Conservation (phyloP, 1,140 invertebrate genomes). For the Phocides pigmalion region DNA sequence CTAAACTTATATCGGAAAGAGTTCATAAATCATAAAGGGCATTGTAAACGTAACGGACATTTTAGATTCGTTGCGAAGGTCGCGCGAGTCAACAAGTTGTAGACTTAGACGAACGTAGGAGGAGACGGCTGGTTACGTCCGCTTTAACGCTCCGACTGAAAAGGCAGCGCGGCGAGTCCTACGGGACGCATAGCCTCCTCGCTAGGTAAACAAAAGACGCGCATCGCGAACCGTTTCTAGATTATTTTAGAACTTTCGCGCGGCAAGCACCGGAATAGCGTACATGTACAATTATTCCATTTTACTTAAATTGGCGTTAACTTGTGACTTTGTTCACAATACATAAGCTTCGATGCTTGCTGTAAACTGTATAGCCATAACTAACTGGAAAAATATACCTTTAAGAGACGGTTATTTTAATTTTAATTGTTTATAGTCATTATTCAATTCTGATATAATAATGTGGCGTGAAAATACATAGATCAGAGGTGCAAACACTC, state of each 20-base stretch:
- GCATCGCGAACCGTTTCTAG: constrained; percentile 6
- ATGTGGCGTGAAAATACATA: too few relatives aligned
- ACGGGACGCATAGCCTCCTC: neutral
- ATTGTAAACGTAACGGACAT: neutral
- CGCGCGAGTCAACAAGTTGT: neutral
- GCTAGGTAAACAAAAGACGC: constrained; percentile 3
- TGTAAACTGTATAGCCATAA: too few relatives aligned
- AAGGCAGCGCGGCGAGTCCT: neutral
- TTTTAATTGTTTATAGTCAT: too few relatives aligned
- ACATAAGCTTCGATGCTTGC: too few relatives aligned
- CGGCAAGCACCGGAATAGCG: neutral
- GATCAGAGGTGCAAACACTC: too few relatives aligned
- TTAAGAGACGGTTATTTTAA: too few relatives aligned
- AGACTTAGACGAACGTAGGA: neutral
- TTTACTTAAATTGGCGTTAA: too few relatives aligned
- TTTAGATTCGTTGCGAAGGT: neutral
- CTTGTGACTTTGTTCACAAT: too few relatives aligned
- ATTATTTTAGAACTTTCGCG: constrained; percentile 5
- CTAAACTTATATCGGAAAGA: neutral
- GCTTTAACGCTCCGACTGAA: constrained; percentile 12
- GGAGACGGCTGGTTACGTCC: constrained; percentile 9
- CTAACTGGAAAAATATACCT: too few relatives aligned
- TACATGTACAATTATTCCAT: neutral
- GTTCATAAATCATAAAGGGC: neutral
- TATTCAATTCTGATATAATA: too few relatives aligned